A percentile compares a stretch with the other conserved stretches of the same genome.
Evolutionary conservation across 2,797 vertebrate species (phyloP).

Genomic region (Thalassophryne amazonica): DNA sequence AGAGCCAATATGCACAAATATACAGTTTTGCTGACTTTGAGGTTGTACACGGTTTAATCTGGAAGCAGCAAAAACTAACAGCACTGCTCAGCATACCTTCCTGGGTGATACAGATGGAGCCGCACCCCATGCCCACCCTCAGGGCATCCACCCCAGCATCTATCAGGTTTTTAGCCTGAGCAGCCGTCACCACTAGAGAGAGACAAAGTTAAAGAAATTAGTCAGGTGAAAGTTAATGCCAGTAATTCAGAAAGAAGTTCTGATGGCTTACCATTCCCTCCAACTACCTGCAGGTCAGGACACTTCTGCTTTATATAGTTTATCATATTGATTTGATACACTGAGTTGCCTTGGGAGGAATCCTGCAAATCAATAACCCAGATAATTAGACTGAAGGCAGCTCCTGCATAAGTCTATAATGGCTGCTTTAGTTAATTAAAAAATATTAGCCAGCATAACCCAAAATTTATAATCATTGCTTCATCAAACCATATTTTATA

Average conservation of each 20-base stretch:
- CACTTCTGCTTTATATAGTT: conserved; percentile 92
- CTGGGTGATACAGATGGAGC: conserved; percentile 94
- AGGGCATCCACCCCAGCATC: conserved; percentile 91
- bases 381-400: too few species aligned
- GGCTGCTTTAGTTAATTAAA: too few species aligned
- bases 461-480: too few species aligned
- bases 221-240: too few species aligned
- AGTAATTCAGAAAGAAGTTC: neutral
- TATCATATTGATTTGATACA: conserved; percentile 91
- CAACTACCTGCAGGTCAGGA: conserved; percentile 88
- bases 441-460: too few species aligned
- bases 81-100: conserved; percentile 77
- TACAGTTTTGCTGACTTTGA: neutral
- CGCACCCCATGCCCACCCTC: conserved; percentile 92
- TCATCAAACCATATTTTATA: too few species aligned
- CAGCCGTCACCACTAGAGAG: conserved; percentile 89
- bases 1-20: too few species aligned
- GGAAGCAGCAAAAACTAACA: neutral
- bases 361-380: conserved; percentile 75
- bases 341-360: conserved; percentile 91
- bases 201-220: conserved; percentile 14
- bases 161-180: conserved; percentile 94
- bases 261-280: conserved; percentile 83
- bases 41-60: neutral
- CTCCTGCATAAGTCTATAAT: too few species aligned